Percentiles rank a stretch among this genome's conserved stretches.
These are phyloP conservation scores for Poeciliopsis infans DNA, from an alignment of 2,797 vertebrate genomes.

Conservation along the genomic window DNA sequence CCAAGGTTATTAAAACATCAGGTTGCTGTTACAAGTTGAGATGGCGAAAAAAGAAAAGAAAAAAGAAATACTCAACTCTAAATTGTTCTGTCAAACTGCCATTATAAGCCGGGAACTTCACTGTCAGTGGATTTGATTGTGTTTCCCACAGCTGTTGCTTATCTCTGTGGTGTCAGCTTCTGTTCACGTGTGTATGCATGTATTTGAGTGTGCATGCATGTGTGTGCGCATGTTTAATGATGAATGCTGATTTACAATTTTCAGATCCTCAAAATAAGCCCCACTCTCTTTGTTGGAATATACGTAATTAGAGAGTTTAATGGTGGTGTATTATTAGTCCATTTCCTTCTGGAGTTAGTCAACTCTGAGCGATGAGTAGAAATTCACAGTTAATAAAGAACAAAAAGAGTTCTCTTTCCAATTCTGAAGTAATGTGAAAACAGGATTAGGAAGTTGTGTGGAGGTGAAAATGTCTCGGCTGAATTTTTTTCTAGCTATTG, in stretches of 20 bases:
- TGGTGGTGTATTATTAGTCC: not conserved
- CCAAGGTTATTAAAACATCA: not conserved
- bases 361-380: not conserved
- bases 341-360: not conserved
- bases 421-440: not conserved
- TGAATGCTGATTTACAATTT: not conserved
- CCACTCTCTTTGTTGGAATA: not conserved
- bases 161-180: not conserved
- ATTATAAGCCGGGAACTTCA: not conserved
- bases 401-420: not conserved
- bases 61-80: not conserved
- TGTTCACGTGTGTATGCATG: not conserved
- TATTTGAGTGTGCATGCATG: too few species aligned
- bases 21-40: not conserved
- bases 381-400: slow-evolving; percentile 2
- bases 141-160: not conserved
- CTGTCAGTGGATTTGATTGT: not conserved
- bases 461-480: not conserved
- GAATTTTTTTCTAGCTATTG: not conserved
- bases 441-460: not conserved
- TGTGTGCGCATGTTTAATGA: not conserved
- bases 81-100: not conserved
- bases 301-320: not conserved
- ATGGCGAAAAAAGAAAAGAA: too few species aligned
- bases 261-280: not conserved